Base-by-base conservation (phyloP, 2,113 vertebrate species). In the Carollia perspicillata region DNA sequence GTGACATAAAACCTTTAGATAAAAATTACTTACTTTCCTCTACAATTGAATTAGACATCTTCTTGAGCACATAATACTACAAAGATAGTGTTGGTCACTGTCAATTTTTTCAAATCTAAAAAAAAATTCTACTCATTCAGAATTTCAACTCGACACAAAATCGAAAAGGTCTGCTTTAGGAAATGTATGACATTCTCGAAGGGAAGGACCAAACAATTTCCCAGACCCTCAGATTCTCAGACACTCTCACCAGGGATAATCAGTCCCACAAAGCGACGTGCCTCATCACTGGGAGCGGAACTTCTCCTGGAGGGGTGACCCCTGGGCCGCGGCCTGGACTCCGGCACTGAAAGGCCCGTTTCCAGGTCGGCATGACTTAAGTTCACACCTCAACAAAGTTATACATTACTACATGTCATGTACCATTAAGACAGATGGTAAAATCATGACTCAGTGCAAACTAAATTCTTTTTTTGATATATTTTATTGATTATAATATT, bases 31-130 rank as follows among this genome's bases (percentile, higher is more conserved):
- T 81, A 23, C 4, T 83, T 94, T 97, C 77, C 72, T 58, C 47
- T 35, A 69, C 8, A 30, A 33, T 69, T 65, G n/a, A 80, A 89
- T 95, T 92, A 53, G 90, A 74, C 69, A 77, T 95, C 44, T 51
- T 89, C 30, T 87, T 69, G 42, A 71, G 63, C 10, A 81, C 8
- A 87, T 30, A 92, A 58, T 37, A 10, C 77, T 69, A 79, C 26
- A 79, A 79, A 74, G 12, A 84, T 44, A 2, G 37, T 3, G 30
- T 42, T 53, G 11, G 17, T 84, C 88, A 66, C 35, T 86, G 60
- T 55, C 72, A 80, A 35, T 18, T 89, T 95, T 96, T 92, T 95
- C 2, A 92, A 95, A 80, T 63, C 60, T 93, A 51, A 71, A 83
- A 79, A 78, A 79, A 74, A 40, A 44, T 75, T 77, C 16, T 66